phyloP scores from a whole-genome alignment of 92 coral and sea anemone species.

The Zoanthus sansibaricus region DNA sequence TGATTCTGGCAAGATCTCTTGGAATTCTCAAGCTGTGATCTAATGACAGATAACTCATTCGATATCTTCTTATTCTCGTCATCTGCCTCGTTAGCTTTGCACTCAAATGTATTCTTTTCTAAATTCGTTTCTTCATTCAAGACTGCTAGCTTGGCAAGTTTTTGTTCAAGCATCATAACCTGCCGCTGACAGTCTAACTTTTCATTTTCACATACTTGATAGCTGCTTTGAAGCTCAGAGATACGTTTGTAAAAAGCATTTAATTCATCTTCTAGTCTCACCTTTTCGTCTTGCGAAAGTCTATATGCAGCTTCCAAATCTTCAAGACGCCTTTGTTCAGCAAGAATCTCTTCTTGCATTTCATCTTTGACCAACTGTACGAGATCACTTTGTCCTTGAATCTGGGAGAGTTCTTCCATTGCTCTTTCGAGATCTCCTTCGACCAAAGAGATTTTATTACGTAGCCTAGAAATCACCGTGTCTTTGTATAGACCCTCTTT shows the following conservation, averaged over 20 bases:
- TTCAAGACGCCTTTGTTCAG: conserved; percentile 80
- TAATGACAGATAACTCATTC: conserved; percentile 79
- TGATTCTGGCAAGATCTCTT: conserved; percentile 66
- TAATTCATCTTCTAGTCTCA: conserved; percentile 84
- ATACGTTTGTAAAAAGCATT: conserved; percentile 88
- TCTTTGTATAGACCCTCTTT: conserved; percentile 78
- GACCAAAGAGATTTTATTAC: conserved; percentile 66
- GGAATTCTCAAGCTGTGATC: conserved; percentile 81
- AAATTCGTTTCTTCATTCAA: conserved; percentile 77
- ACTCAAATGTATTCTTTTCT: conserved; percentile 71
- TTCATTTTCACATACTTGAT: conserved; percentile 86
- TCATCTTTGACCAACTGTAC: conserved; percentile 81
- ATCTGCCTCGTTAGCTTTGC: conserved; percentile 75
- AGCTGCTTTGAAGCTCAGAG: conserved; percentile 88
- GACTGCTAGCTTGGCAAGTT: conserved; percentile 70
- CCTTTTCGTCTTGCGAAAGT: conserved; percentile 81
- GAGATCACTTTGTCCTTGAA: conserved; percentile 82
- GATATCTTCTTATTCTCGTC: conserved; percentile 69
- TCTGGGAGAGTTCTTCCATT: conserved; percentile 72
- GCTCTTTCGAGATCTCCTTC: conserved; percentile 73
- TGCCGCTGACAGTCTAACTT: conserved; percentile 89
- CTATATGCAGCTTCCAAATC: conserved; percentile 86
- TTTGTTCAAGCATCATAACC: conserved; percentile 83
- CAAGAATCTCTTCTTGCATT: conserved; percentile 86
- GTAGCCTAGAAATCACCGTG: conserved; percentile 62